These are phyloP conservation scores for Drosophila nannoptera DNA, from an alignment of 1,140 invertebrate species.

Conservation along the genomic window DNA sequence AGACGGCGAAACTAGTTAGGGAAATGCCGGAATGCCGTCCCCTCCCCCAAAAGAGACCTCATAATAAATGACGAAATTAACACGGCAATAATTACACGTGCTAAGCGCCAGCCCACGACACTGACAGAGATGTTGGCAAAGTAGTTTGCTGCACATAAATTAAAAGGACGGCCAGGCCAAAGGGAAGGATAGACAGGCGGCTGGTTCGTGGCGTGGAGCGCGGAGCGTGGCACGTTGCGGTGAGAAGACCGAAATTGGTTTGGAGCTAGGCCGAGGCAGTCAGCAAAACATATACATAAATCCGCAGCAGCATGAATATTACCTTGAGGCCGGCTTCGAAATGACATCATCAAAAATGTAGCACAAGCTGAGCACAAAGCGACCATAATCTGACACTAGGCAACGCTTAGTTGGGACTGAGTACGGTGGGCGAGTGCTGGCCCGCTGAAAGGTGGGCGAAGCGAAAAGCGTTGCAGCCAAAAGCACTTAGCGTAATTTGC, in stretches of 20 bases:
- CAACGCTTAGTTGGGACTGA: conserved; percentile 62
- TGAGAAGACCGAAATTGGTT: conserved; percentile 47
- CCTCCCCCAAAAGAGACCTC: conserved; percentile 31
- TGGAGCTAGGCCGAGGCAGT: background rate
- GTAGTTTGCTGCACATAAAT: conserved; percentile 60
- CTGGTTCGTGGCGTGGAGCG: background rate
- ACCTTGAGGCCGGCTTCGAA: conserved; percentile 59
- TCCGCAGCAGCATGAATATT: conserved; percentile 68
- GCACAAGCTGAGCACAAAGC: conserved; percentile 62
- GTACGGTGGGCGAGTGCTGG: background rate
- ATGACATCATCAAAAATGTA: conserved; percentile 77
- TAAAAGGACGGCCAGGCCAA: conserved; percentile 23
- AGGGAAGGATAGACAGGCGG: conserved; percentile 17
- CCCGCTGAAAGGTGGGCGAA: conserved; percentile 52
- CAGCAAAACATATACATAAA: conserved; percentile 40
- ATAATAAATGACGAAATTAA: conserved; percentile 77
- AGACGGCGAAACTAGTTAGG: conserved; percentile 63
- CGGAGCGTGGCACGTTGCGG: background rate
- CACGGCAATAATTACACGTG: conserved; percentile 67
- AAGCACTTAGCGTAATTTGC: conserved; percentile 76
- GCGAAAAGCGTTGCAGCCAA: conserved; percentile 64
- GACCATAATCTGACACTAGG: conserved; percentile 75
- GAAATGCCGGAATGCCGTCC: conserved; percentile 2
- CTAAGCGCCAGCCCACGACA: conserved; percentile 7
- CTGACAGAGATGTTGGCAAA: conserved; percentile 1